phyloP scores from a whole-genome alignment of 2,888 invertebrate species.

The Dioctria rufipes region DNA sequence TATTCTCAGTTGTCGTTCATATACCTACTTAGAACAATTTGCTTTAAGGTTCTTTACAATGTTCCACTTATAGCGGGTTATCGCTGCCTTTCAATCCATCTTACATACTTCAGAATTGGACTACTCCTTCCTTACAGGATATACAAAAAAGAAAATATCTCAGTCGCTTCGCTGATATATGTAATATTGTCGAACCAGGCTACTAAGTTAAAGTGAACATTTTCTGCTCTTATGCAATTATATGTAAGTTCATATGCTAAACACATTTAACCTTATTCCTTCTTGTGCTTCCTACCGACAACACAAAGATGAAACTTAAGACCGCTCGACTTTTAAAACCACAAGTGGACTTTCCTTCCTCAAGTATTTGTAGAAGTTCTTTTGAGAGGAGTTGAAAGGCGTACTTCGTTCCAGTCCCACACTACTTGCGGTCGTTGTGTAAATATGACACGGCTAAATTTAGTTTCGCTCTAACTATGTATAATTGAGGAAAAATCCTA shows the following conservation, averaged over 20 bases:
- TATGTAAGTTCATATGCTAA: not conserved
- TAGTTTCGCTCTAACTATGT: not conserved
- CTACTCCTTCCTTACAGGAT: no score
- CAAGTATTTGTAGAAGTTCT: not conserved
- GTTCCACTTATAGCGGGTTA: no score
- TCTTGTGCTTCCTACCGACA: not conserved
- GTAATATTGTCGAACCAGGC: no score
- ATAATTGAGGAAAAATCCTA: not conserved
- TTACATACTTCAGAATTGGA: no score
- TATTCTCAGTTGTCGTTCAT: no score
- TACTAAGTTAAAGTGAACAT: no score
- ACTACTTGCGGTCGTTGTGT: not conserved
- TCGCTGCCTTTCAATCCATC: no score
- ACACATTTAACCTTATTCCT: conserved; percentile 1
- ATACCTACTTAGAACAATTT: no score
- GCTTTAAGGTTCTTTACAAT: no score
- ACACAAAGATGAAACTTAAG: not conserved
- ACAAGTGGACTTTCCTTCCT: conserved; percentile 1
- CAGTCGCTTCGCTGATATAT: no score
- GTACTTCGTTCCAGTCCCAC: not conserved
- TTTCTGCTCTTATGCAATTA: no score
- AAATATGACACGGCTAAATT: not conserved
- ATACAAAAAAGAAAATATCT: no score
- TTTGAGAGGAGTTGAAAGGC: conserved; percentile 2
- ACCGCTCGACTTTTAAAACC: not conserved